A percentile compares a stretch with the other conserved stretches of the same genome.
Evolutionary conservation across 2,797 vertebrate genomes (phyloP).

Genomic region (Geotria australis): DNA sequence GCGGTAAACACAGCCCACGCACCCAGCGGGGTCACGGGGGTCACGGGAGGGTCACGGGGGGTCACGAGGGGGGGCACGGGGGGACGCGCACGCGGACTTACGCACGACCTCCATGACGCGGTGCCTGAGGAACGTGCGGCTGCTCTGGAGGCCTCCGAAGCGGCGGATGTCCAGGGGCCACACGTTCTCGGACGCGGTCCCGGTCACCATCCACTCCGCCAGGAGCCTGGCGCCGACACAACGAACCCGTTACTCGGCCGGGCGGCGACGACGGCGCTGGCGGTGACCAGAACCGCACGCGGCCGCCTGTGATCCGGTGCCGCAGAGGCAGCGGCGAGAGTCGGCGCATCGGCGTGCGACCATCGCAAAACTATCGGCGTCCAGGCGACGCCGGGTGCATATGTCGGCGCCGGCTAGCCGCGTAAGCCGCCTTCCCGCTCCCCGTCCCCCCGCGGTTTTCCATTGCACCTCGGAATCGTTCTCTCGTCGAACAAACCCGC

Average conservation of each 20-base stretch:
- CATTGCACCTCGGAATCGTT: no score
- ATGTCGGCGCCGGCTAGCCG: no score
- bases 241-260: background rate
- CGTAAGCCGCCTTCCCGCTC: no score
- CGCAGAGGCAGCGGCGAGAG: no score
- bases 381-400: no score
- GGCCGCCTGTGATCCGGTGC: no score
- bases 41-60: background rate
- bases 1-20: no score
- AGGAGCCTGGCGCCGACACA: slow-evolving; percentile 26
- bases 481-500: no score
- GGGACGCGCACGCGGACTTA: slow-evolving; percentile 15
- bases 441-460: no score
- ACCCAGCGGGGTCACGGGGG: no score
- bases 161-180: slow-evolving; percentile 83
- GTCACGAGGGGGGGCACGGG: background rate
- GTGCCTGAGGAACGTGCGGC: slow-evolving; percentile 77
- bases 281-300: background rate
- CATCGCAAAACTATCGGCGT: no score
- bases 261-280: background rate
- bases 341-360: no score
- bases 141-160: slow-evolving; percentile 78
- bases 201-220: slow-evolving; percentile 85
- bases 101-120: slow-evolving; percentile 98
- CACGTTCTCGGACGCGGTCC: slow-evolving; percentile 54